Evolutionary conservation across 92 coral and sea anemone genomes (phyloP).

Genomic region (Epizoanthus stellaris): DNA sequence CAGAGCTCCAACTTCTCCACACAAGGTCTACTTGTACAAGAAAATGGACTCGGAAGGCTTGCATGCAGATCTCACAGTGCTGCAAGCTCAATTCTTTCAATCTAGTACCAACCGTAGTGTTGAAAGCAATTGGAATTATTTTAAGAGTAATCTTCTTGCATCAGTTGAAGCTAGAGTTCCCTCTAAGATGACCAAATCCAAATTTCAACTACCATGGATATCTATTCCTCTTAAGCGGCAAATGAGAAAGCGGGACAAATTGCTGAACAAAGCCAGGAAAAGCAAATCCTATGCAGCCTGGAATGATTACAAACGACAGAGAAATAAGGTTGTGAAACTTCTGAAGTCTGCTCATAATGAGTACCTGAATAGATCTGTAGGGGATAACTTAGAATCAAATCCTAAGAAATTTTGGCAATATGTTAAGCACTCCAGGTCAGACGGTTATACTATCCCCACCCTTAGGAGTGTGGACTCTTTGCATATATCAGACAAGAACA

Average conservation of each 20-base stretch:
- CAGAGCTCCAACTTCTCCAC: slow-evolving; percentile 16
- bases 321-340: slow-evolving; percentile 16
- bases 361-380: neutral
- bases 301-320: slow-evolving; percentile 2
- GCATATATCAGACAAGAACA: neutral
- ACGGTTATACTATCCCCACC: neutral
- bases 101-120: neutral
- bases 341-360: slow-evolving; percentile 19
- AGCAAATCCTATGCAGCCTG: neutral
- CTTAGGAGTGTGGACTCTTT: neutral
- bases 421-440: slow-evolving; percentile 12
- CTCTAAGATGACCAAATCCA: neutral
- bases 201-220: neutral
- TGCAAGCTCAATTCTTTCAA: slow-evolving; percentile 1
- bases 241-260: neutral
- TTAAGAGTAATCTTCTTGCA: slow-evolving; percentile 4
- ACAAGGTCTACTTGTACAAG: slow-evolving; percentile 18
- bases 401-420: slow-evolving; percentile 8
- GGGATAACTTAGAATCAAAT: slow-evolving; percentile 4
- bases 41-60: neutral
- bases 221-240: slow-evolving; percentile 7
- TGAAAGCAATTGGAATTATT: slow-evolving; percentile 4
- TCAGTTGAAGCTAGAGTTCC: slow-evolving; percentile 5
- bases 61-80: neutral
- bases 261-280: slow-evolving; percentile 2